Base-by-base conservation (phyloP, 2,113 vertebrate genomes). In the Columba livia region DNA sequence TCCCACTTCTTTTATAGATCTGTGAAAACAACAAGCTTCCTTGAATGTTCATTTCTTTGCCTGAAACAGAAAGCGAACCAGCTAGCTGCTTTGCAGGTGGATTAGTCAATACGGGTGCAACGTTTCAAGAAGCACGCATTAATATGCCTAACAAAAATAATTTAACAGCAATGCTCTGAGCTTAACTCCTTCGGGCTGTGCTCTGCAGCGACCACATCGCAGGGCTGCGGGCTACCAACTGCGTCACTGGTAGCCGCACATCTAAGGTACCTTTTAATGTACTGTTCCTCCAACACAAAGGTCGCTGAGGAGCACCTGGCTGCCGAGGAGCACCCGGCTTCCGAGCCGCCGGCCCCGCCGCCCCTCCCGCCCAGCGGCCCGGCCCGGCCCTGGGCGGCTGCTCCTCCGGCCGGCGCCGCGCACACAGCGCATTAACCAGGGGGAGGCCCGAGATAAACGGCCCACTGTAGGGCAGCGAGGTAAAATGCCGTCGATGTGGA, bases 391-490 rank as follows among this genome's bases (percentile, higher is more conserved):
- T 6, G 42, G 42, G 42, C 42, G 15, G 42, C 42, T 44, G 42
- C 42, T 44, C 42, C 42, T 44, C 42, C 16, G 42, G 6, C 42
- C 18, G 44, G 44, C 18, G 44, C 44, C 44, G 44, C 18, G 44
- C 44, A 47, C 44, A 9, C 44, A 2, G 8, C 81, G 26, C 65
- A 3, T 60, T 13, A 50, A 29, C 32, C 28, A 24, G 24, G 14
- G 4, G 0, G 48, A 25, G 53, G 12, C 24, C 51, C 6, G 32
- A 65, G 31, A 31, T 4, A 16, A 64, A 53, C 1, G 1, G 50
- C 3, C 1, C 0, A 7, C 4, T 24, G 15, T 0, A 32, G 25
- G 18, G n/a, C 4, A 2, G 51, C 6, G 28, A 83, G 10, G 17
- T 10, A 29, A 48, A 16, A 16, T 1, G 28, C 26, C 1, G 0